Conservation (phyloP, 2,113 vertebrate genomes). For the Myodes glareolus region DNA sequence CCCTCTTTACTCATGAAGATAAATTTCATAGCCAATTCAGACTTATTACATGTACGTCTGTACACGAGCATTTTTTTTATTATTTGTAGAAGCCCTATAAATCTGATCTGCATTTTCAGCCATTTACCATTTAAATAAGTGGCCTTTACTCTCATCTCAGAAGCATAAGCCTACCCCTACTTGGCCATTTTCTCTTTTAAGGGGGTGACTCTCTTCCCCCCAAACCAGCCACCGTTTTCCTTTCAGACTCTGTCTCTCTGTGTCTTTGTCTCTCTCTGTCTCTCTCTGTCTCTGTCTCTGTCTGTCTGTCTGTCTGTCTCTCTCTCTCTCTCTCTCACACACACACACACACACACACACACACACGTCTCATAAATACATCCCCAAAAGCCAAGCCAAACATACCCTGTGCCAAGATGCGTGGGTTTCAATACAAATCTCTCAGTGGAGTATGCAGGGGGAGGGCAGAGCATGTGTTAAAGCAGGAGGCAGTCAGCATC, state of each 20-base stretch:
- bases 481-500: not conserved
- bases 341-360: not conserved
- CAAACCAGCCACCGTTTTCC: conserved; percentile 24
- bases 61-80: conserved; percentile 55
- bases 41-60: conserved; percentile 74
- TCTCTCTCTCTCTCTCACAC: not conserved
- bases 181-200: conserved; percentile 63
- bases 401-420: not conserved
- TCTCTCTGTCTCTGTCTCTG: not conserved
- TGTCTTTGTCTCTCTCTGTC: not conserved
- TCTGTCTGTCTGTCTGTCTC: not conserved
- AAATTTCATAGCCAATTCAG: conserved; percentile 78
- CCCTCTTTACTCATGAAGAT: conserved; percentile 79
- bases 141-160: conserved; percentile 69
- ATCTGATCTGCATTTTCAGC: conserved; percentile 65
- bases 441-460: not conserved
- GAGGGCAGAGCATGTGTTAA: not conserved
- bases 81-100: conserved; percentile 65
- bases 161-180: conserved; percentile 47
- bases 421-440: not conserved
- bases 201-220: conserved; percentile 22
- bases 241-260: not conserved
- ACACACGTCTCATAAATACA: not conserved
- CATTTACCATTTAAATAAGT: conserved; percentile 70
- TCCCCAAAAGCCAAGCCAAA: not conserved